Percentiles rank a stretch among this genome's conserved stretches.
phyloP scores from a whole-genome alignment of 2,113 vertebrate species.

The Camelus dromedarius region DNA sequence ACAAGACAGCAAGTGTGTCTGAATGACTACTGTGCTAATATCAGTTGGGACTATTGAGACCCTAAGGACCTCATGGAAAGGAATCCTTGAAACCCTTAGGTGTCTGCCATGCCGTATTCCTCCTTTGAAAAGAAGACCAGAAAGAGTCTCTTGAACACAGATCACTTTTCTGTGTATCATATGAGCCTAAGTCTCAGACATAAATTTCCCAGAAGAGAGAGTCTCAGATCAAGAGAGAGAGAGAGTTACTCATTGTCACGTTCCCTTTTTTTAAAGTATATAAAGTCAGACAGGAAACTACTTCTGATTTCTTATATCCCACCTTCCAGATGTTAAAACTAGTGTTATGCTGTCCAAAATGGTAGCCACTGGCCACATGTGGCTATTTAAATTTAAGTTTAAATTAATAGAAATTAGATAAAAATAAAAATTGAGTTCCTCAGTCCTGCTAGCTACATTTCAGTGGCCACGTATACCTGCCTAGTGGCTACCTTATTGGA shows the following conservation, averaged over 20 bases:
- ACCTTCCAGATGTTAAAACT: background rate
- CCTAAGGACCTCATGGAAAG: background rate
- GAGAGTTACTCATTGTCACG: background rate
- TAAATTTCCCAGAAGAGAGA: slow-evolving; percentile 11
- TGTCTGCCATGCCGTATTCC: background rate
- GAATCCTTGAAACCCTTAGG: background rate
- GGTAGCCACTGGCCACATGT: background rate
- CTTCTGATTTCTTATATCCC: background rate
- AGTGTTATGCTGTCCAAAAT: background rate
- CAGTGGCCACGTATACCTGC: background rate
- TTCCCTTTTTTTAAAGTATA: background rate
- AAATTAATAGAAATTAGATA: background rate
- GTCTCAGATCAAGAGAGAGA: background rate
- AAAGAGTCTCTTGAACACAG: background rate
- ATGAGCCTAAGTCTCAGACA: background rate
- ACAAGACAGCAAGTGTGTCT: background rate
- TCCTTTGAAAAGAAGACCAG: background rate
- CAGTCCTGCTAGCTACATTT: background rate
- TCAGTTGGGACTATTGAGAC: background rate
- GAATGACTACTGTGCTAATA: background rate
- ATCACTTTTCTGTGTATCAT: background rate
- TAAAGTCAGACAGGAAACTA: background rate
- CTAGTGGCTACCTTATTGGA: background rate
- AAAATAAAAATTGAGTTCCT: background rate
- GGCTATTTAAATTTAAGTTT: background rate